Percentiles rank a stretch among this genome's conserved stretches.
Evolutionary conservation across 1,140 invertebrate genomes (phyloP).

Genomic region (Pissodes strobi): DNA sequence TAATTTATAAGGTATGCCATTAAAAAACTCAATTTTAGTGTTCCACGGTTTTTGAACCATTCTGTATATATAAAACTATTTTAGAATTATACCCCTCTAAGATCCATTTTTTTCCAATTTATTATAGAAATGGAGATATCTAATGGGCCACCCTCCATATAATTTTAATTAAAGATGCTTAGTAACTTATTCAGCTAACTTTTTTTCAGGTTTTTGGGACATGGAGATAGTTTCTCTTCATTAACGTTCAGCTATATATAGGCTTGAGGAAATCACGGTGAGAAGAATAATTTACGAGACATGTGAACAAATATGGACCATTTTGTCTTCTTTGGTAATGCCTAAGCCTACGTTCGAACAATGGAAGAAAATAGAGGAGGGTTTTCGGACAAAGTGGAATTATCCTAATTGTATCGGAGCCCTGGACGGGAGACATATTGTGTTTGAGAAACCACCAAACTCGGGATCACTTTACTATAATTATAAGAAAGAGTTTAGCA

Average conservation of each 20-base stretch:
- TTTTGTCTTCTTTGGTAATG: slow-evolving; percentile 20
- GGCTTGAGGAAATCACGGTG: slow-evolving; percentile 28
- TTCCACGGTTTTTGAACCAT: no score
- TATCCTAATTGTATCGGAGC: slow-evolving; percentile 49
- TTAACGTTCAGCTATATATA: slow-evolving; percentile 21
- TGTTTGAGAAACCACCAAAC: slow-evolving; percentile 48
- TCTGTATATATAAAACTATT: no score
- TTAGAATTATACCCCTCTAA: no score
- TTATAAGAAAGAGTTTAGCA: slow-evolving; percentile 56
- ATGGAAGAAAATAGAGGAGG: slow-evolving; percentile 38
- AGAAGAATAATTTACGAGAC: slow-evolving; percentile 19
- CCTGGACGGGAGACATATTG: slow-evolving; percentile 58
- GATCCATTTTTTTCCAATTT: no score
- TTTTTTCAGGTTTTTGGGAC: slow-evolving; percentile 6
- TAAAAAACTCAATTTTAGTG: no score
- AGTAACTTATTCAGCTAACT: no score
- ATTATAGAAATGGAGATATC: no score
- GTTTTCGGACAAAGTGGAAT: slow-evolving; percentile 39
- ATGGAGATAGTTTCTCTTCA: slow-evolving; percentile 3
- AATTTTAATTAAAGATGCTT: no score
- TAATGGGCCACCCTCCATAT: no score
- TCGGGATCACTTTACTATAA: no score
- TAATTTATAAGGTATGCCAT: no score
- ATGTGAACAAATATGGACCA: slow-evolving; percentile 25
- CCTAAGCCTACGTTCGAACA: slow-evolving; percentile 12